Percentiles rank a stretch among this genome's conserved stretches.
phyloP scores from a whole-genome alignment of 2,113 vertebrate species.

The Chionis minor region DNA sequence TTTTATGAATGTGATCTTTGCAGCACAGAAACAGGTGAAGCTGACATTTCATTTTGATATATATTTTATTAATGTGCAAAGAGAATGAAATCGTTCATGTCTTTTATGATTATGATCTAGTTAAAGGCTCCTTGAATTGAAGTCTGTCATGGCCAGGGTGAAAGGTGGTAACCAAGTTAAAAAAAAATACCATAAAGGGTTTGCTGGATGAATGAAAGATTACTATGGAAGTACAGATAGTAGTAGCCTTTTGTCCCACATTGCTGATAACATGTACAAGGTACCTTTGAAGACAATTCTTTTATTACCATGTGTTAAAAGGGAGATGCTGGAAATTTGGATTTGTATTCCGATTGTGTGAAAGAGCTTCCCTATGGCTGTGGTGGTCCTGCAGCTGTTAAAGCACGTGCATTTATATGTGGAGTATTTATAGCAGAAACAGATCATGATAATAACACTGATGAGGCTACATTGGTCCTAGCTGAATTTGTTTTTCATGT shows the following conservation, averaged over 20 bases:
- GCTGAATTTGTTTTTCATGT: not conserved
- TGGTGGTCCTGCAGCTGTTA: not conserved
- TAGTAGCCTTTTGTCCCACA: not conserved
- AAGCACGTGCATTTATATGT: not conserved
- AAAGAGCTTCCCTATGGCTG: not conserved
- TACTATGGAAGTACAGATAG: not conserved
- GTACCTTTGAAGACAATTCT: not conserved
- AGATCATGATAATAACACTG: not conserved
- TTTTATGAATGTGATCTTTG: constrained; percentile 98
- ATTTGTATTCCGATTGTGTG: not conserved
- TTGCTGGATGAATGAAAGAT: not conserved
- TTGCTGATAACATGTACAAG: not conserved
- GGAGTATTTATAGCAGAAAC: not conserved
- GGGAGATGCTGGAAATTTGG: not conserved
- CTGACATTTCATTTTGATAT: not conserved
- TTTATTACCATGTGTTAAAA: not conserved
- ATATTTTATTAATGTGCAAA: not conserved
- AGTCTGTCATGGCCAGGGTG: not conserved
- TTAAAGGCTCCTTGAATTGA: not conserved
- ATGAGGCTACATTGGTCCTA: not conserved
- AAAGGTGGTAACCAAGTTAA: not conserved
- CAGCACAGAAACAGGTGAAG: constrained; percentile 93
- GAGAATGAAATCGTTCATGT: not conserved
- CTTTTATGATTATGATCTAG: not conserved
- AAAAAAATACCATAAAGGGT: not conserved